Evolutionary conservation across 1,140 invertebrate species (phyloP).

Genomic region (Batillaria attramentaria): DNA sequence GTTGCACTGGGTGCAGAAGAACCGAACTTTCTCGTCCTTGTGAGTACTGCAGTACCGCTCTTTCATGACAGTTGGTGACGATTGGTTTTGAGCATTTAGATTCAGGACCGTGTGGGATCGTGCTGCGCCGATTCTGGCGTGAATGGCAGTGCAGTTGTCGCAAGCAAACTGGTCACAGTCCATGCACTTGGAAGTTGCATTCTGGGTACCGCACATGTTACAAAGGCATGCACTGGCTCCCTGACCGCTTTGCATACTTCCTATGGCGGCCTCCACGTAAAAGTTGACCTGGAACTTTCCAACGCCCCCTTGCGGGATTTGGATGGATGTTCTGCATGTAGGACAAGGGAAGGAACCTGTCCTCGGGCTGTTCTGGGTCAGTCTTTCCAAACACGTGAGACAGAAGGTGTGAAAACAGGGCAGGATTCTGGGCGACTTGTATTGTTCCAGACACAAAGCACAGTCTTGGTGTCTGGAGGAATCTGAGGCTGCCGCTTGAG

Average conservation of each 20-base stretch:
- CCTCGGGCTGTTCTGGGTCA: neutral
- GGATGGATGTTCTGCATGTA: slow-evolving; percentile 20
- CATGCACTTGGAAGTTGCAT: slow-evolving; percentile 11
- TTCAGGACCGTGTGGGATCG: slow-evolving; percentile 24
- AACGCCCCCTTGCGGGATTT: slow-evolving; percentile 23
- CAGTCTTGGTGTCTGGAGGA: slow-evolving; percentile 12
- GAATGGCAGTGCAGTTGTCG: slow-evolving; percentile 18
- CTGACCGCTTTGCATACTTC: neutral
- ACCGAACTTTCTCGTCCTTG: slow-evolving; percentile 19
- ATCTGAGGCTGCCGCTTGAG: too few species aligned
- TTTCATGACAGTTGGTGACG: neutral
- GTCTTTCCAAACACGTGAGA: slow-evolving; percentile 15
- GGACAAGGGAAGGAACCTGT: slow-evolving; percentile 21
- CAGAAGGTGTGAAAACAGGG: slow-evolving; percentile 40
- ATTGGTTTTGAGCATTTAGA: neutral
- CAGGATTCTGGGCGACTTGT: slow-evolving; percentile 25
- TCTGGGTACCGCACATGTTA: neutral
- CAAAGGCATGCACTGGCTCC: neutral
- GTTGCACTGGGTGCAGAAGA: slow-evolving; percentile 28
- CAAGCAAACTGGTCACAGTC: slow-evolving; percentile 31
- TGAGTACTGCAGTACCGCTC: slow-evolving; percentile 29
- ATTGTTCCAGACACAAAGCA: slow-evolving; percentile 25
- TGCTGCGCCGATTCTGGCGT: slow-evolving; percentile 10
- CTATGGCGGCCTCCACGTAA: slow-evolving; percentile 27
- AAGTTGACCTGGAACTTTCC: slow-evolving; percentile 35